Evolutionary conservation across 2,797 vertebrate species (phyloP), one percentile per base, ranked within the genome.

Genomic region (Silurus aristotelis): DNA sequence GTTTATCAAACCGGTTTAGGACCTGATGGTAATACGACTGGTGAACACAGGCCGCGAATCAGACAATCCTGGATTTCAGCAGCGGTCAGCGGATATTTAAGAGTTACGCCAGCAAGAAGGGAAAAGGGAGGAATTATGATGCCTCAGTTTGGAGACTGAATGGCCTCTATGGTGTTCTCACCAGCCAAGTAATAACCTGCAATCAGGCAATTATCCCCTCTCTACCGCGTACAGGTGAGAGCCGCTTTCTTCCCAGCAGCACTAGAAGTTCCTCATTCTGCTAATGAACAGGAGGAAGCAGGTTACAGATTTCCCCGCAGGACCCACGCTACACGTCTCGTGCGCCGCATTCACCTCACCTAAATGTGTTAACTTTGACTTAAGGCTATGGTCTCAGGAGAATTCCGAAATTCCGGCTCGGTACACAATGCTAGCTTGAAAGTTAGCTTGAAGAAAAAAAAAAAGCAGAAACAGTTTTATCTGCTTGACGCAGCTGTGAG

Each of bases 101-200:
- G 83, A 78, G 83, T 87, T 82, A 87, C 68, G 20, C 83, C 5
- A n/a, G 22, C 17, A 60, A 71, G 60, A 48, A 48, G 80, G 83
- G 82, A 60, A 67, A 79, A 70, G 61, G 20, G 68, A 60, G 75
- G 77, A 87, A 86, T 88, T 86, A 83, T 64, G 86, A 85, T 82
- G 82, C 72, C 87, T 79, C 56, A 48, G 82, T 87, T 73, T 77
- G 63, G 85, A 83, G 87, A 83, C 83, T 78, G 86, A 89, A 88
- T 83, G 85, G 80, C 83, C 88, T 78, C 89, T 13, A 76, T 78
- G 87, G 90, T 85, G 76, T 89, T 91, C 87, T 86, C 87, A 83
- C 87, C 85, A 85, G 88, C 89, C 72, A 86, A 88, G 89, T 89
- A 89, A 89, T 91, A 90, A 89, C 90, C 86, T 89, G 87, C 89